Conservation (phyloP, 2,797 vertebrate species). For the Alca torda region DNA sequence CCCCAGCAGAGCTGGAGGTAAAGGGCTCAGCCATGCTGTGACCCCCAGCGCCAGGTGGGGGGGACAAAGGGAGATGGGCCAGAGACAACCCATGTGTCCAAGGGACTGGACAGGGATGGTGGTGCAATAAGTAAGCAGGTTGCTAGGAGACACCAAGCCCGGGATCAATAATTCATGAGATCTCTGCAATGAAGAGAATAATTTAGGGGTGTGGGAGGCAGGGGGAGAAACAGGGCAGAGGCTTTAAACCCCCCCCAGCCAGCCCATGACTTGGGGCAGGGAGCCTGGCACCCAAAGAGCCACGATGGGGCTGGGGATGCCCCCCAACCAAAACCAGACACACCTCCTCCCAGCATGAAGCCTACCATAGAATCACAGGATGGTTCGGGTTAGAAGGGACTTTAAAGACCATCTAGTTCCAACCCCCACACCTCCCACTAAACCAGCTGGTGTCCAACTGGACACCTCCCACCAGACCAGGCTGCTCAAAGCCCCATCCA, state of each 20-base stretch:
- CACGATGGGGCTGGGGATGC: background rate
- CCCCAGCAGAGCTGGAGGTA: background rate
- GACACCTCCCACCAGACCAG: too few relatives aligned
- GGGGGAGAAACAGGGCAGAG: background rate
- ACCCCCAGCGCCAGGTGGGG: accelerated
- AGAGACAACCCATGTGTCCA: background rate
- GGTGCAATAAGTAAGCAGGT: slow-evolving; percentile 15
- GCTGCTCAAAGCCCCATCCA: too few relatives aligned
- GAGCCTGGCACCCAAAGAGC: background rate
- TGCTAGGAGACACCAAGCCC: slow-evolving; percentile 55
- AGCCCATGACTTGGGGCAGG: background rate
- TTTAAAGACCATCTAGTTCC: too few relatives aligned
- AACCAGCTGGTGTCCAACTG: too few relatives aligned
- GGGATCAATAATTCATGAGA: slow-evolving; percentile 52
- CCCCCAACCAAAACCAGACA: background rate
- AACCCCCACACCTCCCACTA: too few relatives aligned
- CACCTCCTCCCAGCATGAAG: background rate
- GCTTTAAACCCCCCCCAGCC: background rate
- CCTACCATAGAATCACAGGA: too few relatives aligned
- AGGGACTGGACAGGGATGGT: background rate
- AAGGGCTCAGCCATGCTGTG: background rate
- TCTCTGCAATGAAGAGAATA: slow-evolving; percentile 2
- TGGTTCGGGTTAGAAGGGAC: too few relatives aligned
- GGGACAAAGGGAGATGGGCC: background rate
- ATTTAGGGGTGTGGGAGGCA: background rate